A percentile compares a stretch with the other conserved stretches of the same genome.
phyloP scores from a whole-genome alignment of 2,888 invertebrate species.

The Mellilla xanthometata region DNA sequence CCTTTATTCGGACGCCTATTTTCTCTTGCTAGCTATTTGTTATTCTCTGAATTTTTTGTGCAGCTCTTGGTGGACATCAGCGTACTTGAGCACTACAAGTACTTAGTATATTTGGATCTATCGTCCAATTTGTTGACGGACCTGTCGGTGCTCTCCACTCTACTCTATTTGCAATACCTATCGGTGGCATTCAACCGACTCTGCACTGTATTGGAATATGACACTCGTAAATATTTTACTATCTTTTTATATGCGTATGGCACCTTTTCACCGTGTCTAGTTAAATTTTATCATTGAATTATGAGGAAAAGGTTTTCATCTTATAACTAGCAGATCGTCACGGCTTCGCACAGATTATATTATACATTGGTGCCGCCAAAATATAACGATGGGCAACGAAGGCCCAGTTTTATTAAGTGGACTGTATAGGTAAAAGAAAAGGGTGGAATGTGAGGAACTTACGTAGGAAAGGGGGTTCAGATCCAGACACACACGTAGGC shows the following conservation, averaged over 20 bases:
- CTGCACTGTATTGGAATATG: conserved; percentile 76
- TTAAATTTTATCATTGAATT: too few species aligned
- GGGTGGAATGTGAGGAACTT: too few species aligned
- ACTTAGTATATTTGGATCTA: conserved; percentile 83
- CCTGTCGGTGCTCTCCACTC: conserved; percentile 71
- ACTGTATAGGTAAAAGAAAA: too few species aligned
- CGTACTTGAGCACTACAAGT: conserved; percentile 77
- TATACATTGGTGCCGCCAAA: too few species aligned
- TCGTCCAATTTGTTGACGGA: conserved; percentile 80
- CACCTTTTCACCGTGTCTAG: conserved; percentile 5
- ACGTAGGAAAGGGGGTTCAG: too few species aligned
- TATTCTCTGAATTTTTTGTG: conserved; percentile 30
- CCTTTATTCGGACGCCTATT: conserved; percentile 2
- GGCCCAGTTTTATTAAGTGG: too few species aligned
- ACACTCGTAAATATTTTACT: conserved; percentile 62
- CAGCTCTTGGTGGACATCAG: conserved; percentile 73
- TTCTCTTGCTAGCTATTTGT: neutral
- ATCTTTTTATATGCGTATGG: conserved; percentile 2
- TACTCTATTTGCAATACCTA: conserved; percentile 82
- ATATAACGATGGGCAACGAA: too few species aligned
- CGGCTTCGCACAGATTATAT: too few species aligned
- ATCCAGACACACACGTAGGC: too few species aligned
- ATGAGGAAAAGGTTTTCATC: too few species aligned
- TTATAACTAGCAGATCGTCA: too few species aligned
- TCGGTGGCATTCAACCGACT: conserved; percentile 82